A percentile compares a stretch with the other conserved stretches of the same genome.
phyloP scores from a whole-genome alignment of 2,797 vertebrate species.

The Sphaeramia orbicularis region DNA sequence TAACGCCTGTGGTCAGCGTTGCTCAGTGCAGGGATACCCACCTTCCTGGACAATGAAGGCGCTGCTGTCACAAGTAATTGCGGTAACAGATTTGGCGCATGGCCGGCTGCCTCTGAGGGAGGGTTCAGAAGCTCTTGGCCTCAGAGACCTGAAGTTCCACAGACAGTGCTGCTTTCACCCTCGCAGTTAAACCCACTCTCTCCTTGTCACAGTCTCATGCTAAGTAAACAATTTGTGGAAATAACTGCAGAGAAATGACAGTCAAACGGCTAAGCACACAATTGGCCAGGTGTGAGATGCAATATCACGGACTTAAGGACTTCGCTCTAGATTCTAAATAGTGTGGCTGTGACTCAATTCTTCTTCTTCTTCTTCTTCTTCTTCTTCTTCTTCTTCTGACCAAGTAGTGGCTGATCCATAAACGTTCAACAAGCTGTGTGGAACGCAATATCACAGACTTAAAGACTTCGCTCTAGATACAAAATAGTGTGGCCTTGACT shows the following conservation, averaged over 20 bases:
- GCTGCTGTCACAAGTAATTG: conserved; percentile 62
- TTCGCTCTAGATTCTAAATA: conserved; percentile 20
- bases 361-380: no score
- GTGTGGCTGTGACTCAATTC: no score
- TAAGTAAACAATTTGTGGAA: conserved; percentile 51
- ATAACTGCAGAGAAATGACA: conserved; percentile 37
- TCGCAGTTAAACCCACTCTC: conserved; percentile 5
- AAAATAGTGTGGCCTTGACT: no score
- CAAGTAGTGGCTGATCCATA: no score
- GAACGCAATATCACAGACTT: no score
- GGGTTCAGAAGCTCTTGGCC: conserved; percentile 32
- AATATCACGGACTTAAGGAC: conserved; percentile 38
- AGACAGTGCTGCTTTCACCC: conserved; percentile 1
- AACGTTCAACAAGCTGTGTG: no score
- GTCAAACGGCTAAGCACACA: conserved; percentile 44
- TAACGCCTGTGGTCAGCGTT: conserved; percentile 54
- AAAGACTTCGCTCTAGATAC: no score
- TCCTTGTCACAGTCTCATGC: conserved; percentile 29
- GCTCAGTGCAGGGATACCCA: conserved; percentile 24
- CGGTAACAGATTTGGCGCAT: conserved; percentile 47
- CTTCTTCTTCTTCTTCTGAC: no score
- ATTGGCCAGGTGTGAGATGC: conserved; percentile 61
- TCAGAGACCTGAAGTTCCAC: conserved; percentile 17
- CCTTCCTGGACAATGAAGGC: conserved; percentile 46
- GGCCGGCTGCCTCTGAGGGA: conserved; percentile 36